Evolutionary conservation across 2,888 invertebrate species (phyloP), one percentile per base, ranked within the genome.

Genomic region (Mesorhabditis spiculigera): DNA sequence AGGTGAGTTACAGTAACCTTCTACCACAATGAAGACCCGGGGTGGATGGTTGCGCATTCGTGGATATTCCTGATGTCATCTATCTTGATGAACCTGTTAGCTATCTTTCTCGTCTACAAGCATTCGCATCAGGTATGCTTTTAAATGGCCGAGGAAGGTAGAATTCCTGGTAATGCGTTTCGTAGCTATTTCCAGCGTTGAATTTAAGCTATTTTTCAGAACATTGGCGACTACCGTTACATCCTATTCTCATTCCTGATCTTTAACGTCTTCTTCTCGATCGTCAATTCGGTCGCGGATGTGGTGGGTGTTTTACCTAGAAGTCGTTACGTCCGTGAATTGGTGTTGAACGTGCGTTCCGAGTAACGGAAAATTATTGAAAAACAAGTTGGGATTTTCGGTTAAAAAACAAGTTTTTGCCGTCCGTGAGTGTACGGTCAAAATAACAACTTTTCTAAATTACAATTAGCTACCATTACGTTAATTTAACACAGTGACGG

Each of bases 241-340:
- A 50, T 50, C n/a, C 58, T 50, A n/a, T 50, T 13, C 58, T 13
- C 10, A 10, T 50, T 50, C n/a, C n/a, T 50, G 58, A 13, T 10
- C 10, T 50, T 50, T n/a, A 50, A 50, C 58, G 58, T 50, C 10
- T 50, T 50, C n/a, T 50, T 50, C 58, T 50, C 58, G n/a, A 50
- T 50, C 58, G 10, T 50, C 10, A 50, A 50, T 50, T 50, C 58
- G n/a, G 8, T 50, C n/a, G 8, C 10, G 10, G 58, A 50, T 50
- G 8, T 50, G 58, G 58, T 50, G 58, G n/a, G 58, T n/a, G 8
- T 13, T 50, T 50, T 50, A n/a, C 58, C 58, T 50, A 50, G n/a
- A 50, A 50, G 58, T 13, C 8, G 58, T 28, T 28, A 28, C 28
- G 28, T 28, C 28, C 28, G 28, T 28, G 28, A 28, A 28, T 28